Evolutionary conservation across 1,140 invertebrate species (phyloP).

Genomic region (Orchesella cincta): DNA sequence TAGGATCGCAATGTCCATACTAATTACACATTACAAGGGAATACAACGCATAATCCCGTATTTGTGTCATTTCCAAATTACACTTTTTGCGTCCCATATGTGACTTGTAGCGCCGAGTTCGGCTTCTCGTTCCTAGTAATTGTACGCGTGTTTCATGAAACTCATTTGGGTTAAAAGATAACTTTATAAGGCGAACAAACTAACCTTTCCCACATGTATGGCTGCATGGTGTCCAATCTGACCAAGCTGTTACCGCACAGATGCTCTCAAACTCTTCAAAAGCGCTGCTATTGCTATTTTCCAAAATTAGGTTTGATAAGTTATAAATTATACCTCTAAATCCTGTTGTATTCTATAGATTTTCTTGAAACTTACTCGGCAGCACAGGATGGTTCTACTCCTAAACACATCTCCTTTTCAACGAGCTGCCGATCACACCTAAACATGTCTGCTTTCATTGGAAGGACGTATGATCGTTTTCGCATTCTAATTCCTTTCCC

Average conservation of each 20-base stretch:
- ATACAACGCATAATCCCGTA: constrained; percentile 54
- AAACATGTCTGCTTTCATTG: constrained; percentile 59
- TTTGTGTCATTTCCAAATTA: constrained; percentile 53
- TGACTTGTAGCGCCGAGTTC: constrained; percentile 60
- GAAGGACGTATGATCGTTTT: constrained; percentile 58
- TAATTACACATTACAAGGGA: too few species aligned
- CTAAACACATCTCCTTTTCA: constrained; percentile 60
- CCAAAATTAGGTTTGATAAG: background rate
- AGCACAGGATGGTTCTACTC: constrained; percentile 67
- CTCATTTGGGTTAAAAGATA: too few species aligned
- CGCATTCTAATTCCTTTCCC: constrained; percentile 60
- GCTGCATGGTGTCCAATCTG: constrained; percentile 63
- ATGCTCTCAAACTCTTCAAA: constrained; percentile 49
- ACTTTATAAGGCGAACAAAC: too few species aligned
- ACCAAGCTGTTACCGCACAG: constrained; percentile 62
- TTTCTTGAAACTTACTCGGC: constrained; percentile 38
- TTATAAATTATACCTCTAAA: background rate
- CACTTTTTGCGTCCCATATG: constrained; percentile 59
- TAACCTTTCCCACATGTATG: constrained; percentile 64
- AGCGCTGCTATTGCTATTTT: constrained; percentile 30
- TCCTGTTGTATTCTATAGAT: constrained; percentile 26
- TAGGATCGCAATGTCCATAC: too few species aligned
- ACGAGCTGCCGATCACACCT: constrained; percentile 57
- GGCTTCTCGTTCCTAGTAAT: constrained; percentile 57
- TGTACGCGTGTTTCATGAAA: too few species aligned